phyloP scores from a whole-genome alignment of 2,797 vertebrate species.

The Craterocephalus amniculus region DNA sequence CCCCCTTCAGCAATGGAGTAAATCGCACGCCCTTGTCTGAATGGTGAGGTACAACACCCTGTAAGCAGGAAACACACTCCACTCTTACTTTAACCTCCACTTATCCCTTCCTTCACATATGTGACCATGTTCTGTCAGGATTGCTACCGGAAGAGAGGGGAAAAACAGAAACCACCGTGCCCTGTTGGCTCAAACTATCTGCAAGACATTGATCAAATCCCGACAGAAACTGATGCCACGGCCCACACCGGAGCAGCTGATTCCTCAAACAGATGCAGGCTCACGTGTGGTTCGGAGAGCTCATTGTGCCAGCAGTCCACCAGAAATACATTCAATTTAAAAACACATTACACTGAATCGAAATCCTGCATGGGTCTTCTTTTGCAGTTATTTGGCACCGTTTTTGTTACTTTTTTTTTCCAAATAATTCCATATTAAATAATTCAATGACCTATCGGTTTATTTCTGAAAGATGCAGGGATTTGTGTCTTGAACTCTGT shows the following conservation, averaged over 20 bases:
- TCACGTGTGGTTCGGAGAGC: constrained; percentile 59
- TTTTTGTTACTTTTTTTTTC: constrained; percentile 10
- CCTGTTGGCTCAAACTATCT: constrained; percentile 60
- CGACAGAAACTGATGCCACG: constrained; percentile 29
- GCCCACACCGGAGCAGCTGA: constrained; percentile 49
- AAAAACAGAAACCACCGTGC: constrained; percentile 39
- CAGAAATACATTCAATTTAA: constrained; percentile 32
- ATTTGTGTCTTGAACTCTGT: constrained; percentile 17
- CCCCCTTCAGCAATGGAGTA: constrained; percentile 74
- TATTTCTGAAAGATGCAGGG: not conserved
- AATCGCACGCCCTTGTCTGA: constrained; percentile 77
- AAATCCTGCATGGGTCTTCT: constrained; percentile 32
- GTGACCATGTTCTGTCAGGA: constrained; percentile 51
- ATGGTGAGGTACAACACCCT: constrained; percentile 57
- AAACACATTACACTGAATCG: constrained; percentile 28
- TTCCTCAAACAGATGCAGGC: constrained; percentile 55
- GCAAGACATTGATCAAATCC: constrained; percentile 63
- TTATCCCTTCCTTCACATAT: constrained; percentile 61
- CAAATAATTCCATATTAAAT: not conserved
- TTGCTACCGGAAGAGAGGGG: constrained; percentile 30
- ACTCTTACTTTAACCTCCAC: constrained; percentile 65
- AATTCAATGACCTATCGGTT: constrained; percentile 5
- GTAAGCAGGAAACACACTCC: constrained; percentile 58
- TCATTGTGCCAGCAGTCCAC: constrained; percentile 42
- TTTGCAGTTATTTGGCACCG: constrained; percentile 19